A percentile compares a stretch with the other conserved stretches of the same genome.
These are phyloP conservation scores for Anomalospiza imberbis DNA, from an alignment of 2,797 vertebrate genomes.

Conservation along the genomic window DNA sequence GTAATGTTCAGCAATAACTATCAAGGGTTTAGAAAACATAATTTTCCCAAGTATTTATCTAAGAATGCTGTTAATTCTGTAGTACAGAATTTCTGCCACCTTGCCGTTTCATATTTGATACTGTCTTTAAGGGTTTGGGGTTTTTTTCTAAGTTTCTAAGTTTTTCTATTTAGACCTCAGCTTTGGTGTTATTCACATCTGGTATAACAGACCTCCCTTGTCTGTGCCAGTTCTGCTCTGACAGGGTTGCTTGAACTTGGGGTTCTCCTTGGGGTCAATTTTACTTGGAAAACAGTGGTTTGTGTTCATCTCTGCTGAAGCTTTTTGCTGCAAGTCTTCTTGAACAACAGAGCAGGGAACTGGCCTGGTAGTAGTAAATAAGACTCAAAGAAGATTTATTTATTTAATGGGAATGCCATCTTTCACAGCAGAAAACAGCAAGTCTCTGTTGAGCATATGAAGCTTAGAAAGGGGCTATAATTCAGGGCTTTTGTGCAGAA, in stretches of 20 bases:
- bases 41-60: background rate
- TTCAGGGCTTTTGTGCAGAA: background rate
- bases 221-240: background rate
- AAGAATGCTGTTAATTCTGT: background rate
- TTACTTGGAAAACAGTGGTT: constrained; percentile 7
- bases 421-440: constrained; percentile 12
- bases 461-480: background rate
- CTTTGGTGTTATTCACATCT: background rate
- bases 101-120: background rate
- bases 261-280: background rate
- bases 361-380: background rate
- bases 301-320: background rate
- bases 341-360: background rate
- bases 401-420: background rate
- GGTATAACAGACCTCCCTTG: background rate
- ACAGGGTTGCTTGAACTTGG: background rate
- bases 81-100: background rate
- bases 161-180: constrained; percentile 1
- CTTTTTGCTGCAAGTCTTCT: background rate
- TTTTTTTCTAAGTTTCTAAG: too few relatives aligned
- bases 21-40: background rate
- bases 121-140: background rate
- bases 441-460: background rate
- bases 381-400: background rate
- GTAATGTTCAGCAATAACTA: background rate